Evolutionary conservation across 2,888 invertebrate species (phyloP).

Genomic region (Bruchidius siliquastri): DNA sequence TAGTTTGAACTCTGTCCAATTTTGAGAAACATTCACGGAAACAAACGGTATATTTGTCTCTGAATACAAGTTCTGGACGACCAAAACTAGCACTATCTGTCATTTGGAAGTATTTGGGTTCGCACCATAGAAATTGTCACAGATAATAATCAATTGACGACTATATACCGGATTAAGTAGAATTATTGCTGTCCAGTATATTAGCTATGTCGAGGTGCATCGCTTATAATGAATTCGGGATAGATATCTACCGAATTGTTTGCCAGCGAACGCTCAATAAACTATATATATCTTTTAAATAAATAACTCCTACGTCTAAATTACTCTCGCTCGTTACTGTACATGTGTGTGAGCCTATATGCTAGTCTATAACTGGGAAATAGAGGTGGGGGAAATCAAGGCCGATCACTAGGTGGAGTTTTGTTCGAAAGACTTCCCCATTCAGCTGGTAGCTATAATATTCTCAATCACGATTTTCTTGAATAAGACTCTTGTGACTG

Average conservation of each 20-base stretch:
- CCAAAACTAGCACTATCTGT: not conserved
- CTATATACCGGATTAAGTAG: not conserved
- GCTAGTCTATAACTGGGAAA: not conserved
- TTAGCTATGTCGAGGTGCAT: not conserved
- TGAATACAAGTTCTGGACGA: too few species aligned
- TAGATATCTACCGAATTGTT: constrained; percentile 36
- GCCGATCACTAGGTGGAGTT: too few species aligned
- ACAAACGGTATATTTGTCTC: too few species aligned
- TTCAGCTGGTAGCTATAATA: too few species aligned
- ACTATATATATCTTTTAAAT: constrained; percentile 45
- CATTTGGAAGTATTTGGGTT: not conserved
- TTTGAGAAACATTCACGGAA: too few species aligned
- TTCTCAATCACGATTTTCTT: too few species aligned
- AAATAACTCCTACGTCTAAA: constrained; percentile 39
- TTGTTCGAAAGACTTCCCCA: too few species aligned
- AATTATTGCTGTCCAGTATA: constrained; percentile 5
- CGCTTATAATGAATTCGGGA: constrained; percentile 23
- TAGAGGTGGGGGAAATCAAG: not conserved
- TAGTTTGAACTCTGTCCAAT: too few species aligned
- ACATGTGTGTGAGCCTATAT: constrained; percentile 16
- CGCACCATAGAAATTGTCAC: not conserved
- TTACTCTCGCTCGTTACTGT: constrained; percentile 32
- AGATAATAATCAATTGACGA: constrained; percentile 3
- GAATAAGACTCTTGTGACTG: too few species aligned
- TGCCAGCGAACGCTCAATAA: constrained; percentile 46